Percentiles rank a stretch among this genome's conserved stretches.
phyloP scores from a whole-genome alignment of 1,140 invertebrate species.

The Dendrolimus kikuchii region DNA sequence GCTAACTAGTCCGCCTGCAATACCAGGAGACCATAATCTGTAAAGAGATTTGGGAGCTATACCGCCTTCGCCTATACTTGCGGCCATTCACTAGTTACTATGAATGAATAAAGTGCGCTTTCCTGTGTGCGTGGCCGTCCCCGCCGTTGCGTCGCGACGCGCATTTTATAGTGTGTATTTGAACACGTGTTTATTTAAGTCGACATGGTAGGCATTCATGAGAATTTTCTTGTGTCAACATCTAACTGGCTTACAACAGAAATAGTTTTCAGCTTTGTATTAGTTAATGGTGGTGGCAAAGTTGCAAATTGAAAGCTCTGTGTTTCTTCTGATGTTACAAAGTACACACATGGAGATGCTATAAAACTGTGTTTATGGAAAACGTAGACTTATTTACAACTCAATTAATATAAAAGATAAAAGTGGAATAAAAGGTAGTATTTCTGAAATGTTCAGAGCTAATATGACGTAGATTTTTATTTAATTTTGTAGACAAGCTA shows the following conservation, averaged over 20 bases:
- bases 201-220: slow-evolving; percentile 61
- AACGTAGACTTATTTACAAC: too few relatives aligned
- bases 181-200: slow-evolving; percentile 59
- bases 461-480: too few relatives aligned
- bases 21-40: slow-evolving; percentile 53
- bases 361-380: too few relatives aligned
- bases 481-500: too few relatives aligned
- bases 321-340: neutral
- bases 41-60: slow-evolving; percentile 42
- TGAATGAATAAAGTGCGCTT: slow-evolving; percentile 36
- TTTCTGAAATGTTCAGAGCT: too few relatives aligned
- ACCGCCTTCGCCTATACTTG: neutral
- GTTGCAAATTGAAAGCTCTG: slow-evolving; percentile 17
- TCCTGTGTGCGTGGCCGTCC: slow-evolving; percentile 33
- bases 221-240: slow-evolving; percentile 68
- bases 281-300: slow-evolving; percentile 26
- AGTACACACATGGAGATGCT: too few relatives aligned
- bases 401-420: too few relatives aligned
- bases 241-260: slow-evolving; percentile 51
- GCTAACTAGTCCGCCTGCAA: slow-evolving; percentile 44
- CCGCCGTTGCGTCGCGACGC: slow-evolving; percentile 6
- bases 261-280: slow-evolving; percentile 59
- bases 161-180: slow-evolving; percentile 20
- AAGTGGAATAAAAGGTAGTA: too few relatives aligned
- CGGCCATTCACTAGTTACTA: slow-evolving; percentile 44